These are phyloP conservation scores for Notospermus geniculatus DNA, from an alignment of 1,140 invertebrate genomes.

Conservation along the genomic window DNA sequence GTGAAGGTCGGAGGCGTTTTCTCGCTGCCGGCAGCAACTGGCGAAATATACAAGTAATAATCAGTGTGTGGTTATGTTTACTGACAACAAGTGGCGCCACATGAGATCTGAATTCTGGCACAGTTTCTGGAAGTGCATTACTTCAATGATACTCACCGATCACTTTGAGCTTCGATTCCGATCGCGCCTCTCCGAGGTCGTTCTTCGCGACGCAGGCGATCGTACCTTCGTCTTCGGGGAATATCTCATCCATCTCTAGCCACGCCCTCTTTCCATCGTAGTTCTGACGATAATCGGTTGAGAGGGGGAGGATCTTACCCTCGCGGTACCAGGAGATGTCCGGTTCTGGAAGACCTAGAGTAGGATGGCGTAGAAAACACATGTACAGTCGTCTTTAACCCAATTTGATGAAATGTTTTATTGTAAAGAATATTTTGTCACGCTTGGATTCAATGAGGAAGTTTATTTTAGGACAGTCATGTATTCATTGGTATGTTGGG, in stretches of 20 bases:
- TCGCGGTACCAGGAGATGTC: slow-evolving; percentile 41
- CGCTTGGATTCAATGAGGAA: no score
- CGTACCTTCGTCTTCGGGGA: slow-evolving; percentile 33
- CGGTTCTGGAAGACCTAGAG: slow-evolving; percentile 1
- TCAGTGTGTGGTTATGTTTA: not conserved
- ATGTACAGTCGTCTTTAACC: no score
- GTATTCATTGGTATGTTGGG: no score
- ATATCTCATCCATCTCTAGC: slow-evolving; percentile 33
- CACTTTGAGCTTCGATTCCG: slow-evolving; percentile 37
- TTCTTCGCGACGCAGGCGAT: slow-evolving; percentile 49
- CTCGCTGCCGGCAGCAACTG: not conserved
- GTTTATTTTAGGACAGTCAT: no score
- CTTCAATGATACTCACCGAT: slow-evolving; percentile 39
- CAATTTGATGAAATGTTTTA: not conserved
- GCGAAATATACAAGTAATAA: not conserved
- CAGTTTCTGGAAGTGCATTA: no score
- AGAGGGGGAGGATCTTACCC: slow-evolving; percentile 28
- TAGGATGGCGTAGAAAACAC: no score
- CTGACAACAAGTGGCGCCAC: no score
- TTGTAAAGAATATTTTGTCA: no score
- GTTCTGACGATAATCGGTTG: slow-evolving; percentile 22
- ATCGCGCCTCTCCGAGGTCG: slow-evolving; percentile 38
- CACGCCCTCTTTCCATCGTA: slow-evolving; percentile 39
- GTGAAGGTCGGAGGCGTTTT: slow-evolving; percentile 33
- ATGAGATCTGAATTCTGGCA: no score